Evolutionary conservation across 1,140 invertebrate species (phyloP), one percentile per base, ranked within the genome.

Genomic region (Thaumetopoea pityocampa): DNA sequence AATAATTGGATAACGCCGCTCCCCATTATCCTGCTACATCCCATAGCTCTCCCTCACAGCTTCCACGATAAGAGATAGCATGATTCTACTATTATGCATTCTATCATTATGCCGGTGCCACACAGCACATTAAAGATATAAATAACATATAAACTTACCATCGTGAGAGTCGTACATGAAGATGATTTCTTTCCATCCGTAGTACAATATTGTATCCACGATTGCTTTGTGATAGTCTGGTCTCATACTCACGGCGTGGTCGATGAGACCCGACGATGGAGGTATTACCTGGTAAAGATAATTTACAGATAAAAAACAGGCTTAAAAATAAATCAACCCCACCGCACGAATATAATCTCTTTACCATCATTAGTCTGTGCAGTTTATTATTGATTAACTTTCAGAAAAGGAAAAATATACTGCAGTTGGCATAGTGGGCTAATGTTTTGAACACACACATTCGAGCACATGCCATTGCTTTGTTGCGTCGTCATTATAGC

Each of bases 141-240:
- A n/a, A n/a, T n/a, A n/a, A n/a, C n/a, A n/a, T n/a, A n/a, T 18
- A 18, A 18, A 91, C 92, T 92, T 87, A 97, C 96, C 96, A 80
- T 97, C 96, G 70, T 97, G 94, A 3, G 95, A 96, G 85, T 97
- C 95, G 77, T 98, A 98, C 42, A 98, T 88, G 86, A 97, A 98
- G 69, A 97, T 95, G 62, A 98, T 94, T 72, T 93, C 93, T 54
- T 91, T 91, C 96, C 96, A 98, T 27, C 92, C 91, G 76, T 98
- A 98, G 79, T 95, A 92, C 49, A 91, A 87, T 51, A 98, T 95
- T 15, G 96, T 94, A 85, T 98, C 96, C 55, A 98, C 92, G 64
- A 98, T 93, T 23, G 96, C 96, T 61, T 92, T 91, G 81, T 97
- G 94, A 85, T 97, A 97, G 82, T 97, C 93, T 9, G 96, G 96